These are phyloP conservation scores for Megalopta genalis DNA, from an alignment of 1,140 invertebrate genomes.

Conservation along the genomic window DNA sequence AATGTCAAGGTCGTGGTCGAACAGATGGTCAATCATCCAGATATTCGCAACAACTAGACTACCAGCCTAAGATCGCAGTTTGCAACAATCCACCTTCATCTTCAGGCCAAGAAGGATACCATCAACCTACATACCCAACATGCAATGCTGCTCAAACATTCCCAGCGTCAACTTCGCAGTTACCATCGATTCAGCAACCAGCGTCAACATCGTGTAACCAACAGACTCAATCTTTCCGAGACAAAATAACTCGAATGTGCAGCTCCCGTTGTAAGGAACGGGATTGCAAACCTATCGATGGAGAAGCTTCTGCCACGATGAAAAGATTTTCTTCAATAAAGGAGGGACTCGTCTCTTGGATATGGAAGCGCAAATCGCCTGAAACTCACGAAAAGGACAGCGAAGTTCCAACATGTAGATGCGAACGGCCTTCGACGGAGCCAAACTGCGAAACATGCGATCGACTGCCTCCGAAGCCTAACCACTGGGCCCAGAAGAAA, in stretches of 20 bases:
- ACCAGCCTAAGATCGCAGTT: no score
- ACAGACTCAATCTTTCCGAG: not conserved
- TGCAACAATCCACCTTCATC: no score
- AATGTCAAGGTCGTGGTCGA: no score
- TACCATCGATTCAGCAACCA: not conserved
- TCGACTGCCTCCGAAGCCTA: conserved; percentile 18
- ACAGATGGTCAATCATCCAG: no score
- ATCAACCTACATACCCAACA: not conserved
- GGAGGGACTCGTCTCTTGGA: not conserved
- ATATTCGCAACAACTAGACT: no score
- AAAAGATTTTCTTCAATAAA: not conserved
- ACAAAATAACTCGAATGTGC: not conserved
- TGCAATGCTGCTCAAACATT: not conserved
- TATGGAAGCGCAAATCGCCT: not conserved
- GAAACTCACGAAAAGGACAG: not conserved
- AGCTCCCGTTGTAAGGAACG: not conserved
- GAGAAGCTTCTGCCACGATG: not conserved
- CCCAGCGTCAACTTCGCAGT: not conserved
- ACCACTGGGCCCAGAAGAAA: conserved; percentile 33
- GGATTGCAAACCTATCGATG: not conserved
- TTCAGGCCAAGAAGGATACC: not conserved
- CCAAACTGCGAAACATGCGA: not conserved
- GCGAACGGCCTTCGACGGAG: not conserved
- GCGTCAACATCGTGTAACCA: not conserved
- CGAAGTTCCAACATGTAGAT: not conserved